A percentile compares a stretch with the other conserved stretches of the same genome.
These are phyloP conservation scores for Melanophora roralis DNA, from an alignment of 2,888 invertebrate species.

Conservation along the genomic window DNA sequence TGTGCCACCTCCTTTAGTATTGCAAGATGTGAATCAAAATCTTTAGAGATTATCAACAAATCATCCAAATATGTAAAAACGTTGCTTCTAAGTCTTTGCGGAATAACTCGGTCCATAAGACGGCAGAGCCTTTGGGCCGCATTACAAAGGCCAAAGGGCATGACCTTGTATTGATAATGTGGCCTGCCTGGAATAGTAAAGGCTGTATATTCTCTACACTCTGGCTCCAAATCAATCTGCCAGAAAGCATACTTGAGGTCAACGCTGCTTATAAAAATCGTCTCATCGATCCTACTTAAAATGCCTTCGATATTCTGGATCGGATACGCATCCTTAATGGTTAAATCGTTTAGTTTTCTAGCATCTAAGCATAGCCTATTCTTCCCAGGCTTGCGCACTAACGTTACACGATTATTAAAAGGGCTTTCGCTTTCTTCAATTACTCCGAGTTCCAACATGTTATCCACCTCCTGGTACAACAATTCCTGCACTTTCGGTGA, in stretches of 20 bases:
- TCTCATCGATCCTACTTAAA: conserved; percentile 59
- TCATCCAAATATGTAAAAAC: no score
- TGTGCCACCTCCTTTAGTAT: not conserved
- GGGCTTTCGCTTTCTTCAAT: conserved; percentile 66
- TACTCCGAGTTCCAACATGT: conserved; percentile 55
- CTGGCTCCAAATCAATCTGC: conserved; percentile 32
- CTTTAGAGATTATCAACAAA: no score
- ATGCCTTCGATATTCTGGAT: conserved; percentile 21
- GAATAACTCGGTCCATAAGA: not conserved
- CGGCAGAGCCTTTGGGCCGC: not conserved
- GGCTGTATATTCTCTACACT: conserved; percentile 32
- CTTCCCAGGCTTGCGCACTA: conserved; percentile 5
- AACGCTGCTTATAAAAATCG: conserved; percentile 65
- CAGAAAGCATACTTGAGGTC: conserved; percentile 48
- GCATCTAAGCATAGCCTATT: not conserved
- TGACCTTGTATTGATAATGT: no score
- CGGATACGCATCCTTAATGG: not conserved
- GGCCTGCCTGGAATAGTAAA: not conserved
- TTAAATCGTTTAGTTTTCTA: not conserved
- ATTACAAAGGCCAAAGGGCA: not conserved
- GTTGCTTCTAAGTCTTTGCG: no score
- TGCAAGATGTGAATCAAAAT: not conserved
- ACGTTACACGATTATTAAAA: conserved; percentile 66
- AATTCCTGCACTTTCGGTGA: not conserved
- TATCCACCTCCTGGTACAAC: not conserved